phyloP scores from a whole-genome alignment of 2,888 invertebrate genomes.

The Arge pagana region DNA sequence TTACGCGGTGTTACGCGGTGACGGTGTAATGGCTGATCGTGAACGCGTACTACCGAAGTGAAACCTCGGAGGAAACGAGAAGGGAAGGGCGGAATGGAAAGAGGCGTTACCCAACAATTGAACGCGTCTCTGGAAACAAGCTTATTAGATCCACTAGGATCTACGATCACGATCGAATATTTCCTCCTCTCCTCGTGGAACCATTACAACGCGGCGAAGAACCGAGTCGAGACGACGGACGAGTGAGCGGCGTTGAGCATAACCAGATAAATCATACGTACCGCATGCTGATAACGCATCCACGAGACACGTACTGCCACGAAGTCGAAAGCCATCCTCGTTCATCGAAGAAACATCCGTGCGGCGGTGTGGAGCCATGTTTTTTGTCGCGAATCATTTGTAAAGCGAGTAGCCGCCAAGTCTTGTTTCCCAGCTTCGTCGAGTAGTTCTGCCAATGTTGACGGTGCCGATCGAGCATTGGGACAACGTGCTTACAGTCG shows the following conservation, averaged over 20 bases:
- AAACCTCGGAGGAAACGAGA: neutral
- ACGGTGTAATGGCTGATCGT: too few relatives aligned
- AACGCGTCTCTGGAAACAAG: too few relatives aligned
- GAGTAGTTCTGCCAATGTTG: too few relatives aligned
- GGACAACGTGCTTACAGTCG: neutral
- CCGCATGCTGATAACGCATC: constrained; percentile 41
- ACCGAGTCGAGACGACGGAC: constrained; percentile 28
- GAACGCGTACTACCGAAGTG: neutral
- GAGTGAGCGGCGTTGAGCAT: too few relatives aligned
- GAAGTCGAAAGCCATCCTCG: neutral
- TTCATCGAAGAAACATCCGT: neutral
- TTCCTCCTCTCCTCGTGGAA: constrained; percentile 29
- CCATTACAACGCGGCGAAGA: constrained; percentile 36
- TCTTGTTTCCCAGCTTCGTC: too few relatives aligned
- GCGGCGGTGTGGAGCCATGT: too few relatives aligned
- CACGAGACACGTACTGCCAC: constrained; percentile 26
- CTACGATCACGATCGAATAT: constrained; percentile 1
- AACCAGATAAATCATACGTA: constrained; percentile 52
- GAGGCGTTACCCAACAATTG: constrained; percentile 28
- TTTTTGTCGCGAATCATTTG: too few relatives aligned
- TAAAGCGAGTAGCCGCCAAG: too few relatives aligned
- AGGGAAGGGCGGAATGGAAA: constrained; percentile 9
- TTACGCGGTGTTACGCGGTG: constrained; percentile 10
- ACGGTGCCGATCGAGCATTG: too few relatives aligned
- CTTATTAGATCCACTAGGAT: too few relatives aligned